phyloP scores from a whole-genome alignment of 2,113 vertebrate species.

The Isurus oxyrinchus region DNA sequence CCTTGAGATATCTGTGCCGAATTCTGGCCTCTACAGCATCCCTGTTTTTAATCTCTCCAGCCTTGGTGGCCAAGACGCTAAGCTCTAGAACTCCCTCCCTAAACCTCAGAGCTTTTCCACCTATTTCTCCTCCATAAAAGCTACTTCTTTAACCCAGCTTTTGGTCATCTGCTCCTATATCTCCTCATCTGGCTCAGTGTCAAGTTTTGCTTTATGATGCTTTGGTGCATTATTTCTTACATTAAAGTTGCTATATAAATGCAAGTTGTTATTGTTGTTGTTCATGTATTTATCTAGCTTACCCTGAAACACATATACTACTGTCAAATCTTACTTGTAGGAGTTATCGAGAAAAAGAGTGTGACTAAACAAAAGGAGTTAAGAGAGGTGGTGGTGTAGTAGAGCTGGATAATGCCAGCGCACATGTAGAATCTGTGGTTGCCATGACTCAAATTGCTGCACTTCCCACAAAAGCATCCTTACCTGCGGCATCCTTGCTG shows the following conservation, averaged over 20 bases:
- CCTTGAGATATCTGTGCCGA: too few species aligned
- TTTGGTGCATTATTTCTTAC: not conserved
- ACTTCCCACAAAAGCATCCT: not conserved
- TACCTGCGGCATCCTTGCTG: not conserved
- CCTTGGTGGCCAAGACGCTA: too few species aligned
- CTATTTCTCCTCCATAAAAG: not conserved
- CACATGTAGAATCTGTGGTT: not conserved
- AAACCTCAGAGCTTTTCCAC: not conserved
- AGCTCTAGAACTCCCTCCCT: not conserved
- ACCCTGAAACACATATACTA: not conserved
- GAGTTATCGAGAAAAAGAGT: not conserved
- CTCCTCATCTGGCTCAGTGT: not conserved
- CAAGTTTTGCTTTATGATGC: not conserved
- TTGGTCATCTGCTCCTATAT: not conserved
- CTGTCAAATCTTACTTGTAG: not conserved
- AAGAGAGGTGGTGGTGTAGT: not conserved
- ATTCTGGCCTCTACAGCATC: too few species aligned
- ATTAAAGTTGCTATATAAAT: not conserved
- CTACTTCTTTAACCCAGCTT: not conserved
- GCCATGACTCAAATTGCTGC: not conserved
- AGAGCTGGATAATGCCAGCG: too few species aligned
- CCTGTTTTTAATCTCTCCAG: too few species aligned
- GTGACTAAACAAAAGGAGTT: not conserved
- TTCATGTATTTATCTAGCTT: not conserved
- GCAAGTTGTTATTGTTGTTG: too few species aligned